A percentile compares a stretch with the other conserved stretches of the same genome.
phyloP scores from a whole-genome alignment of 53 echinoderm and acorn worm genomes.

The Paracentrotus lividus region DNA sequence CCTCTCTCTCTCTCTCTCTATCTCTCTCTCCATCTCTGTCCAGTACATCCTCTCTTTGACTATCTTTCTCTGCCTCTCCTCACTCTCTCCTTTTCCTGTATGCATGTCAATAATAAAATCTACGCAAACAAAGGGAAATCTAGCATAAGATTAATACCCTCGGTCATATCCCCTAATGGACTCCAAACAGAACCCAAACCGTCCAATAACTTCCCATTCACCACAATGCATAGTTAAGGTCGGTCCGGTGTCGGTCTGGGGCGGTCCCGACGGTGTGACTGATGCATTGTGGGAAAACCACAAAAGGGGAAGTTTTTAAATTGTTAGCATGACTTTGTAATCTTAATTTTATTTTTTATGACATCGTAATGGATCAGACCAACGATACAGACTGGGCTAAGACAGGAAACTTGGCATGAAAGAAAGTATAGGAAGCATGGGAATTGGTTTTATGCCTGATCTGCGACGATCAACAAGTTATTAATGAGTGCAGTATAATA shows the following conservation, averaged over 20 bases:
- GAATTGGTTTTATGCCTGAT: background rate
- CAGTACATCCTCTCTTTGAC: background rate
- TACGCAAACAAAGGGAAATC: background rate
- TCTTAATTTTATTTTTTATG: background rate
- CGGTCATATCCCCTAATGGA: too few species aligned
- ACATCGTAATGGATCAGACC: background rate
- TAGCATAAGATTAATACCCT: background rate
- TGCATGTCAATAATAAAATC: background rate
- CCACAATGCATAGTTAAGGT: too few species aligned
- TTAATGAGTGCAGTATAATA: background rate
- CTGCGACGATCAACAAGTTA: background rate
- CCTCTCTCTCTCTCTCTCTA: background rate
- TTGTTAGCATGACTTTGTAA: background rate
- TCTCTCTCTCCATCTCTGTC: background rate
- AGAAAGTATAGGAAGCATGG: background rate
- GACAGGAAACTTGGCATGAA: constrained; percentile 19
- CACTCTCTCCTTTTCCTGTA: background rate
- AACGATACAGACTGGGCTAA: background rate
- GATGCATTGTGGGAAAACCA: background rate
- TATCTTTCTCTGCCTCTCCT: background rate
- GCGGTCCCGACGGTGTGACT: too few species aligned
- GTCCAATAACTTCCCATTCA: too few species aligned
- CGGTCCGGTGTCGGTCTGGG: too few species aligned
- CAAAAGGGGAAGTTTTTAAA: background rate
- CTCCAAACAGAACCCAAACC: too few species aligned